Percentiles rank a stretch among this genome's conserved stretches.
These are phyloP conservation scores for Oligia fasciuncula DNA, from an alignment of 2,888 invertebrate species.

Conservation along the genomic window DNA sequence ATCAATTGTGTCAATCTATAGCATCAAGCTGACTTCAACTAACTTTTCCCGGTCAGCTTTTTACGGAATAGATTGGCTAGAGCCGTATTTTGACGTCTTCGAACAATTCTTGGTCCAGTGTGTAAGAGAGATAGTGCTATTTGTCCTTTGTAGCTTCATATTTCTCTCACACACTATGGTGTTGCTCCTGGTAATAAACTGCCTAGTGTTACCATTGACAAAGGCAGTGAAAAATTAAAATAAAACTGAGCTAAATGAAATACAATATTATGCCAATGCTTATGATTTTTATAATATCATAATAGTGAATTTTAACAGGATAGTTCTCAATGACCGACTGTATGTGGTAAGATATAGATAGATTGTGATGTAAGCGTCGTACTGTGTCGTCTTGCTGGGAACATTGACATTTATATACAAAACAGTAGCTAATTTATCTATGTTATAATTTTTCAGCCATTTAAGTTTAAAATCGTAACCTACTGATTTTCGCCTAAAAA, in stretches of 20 bases:
- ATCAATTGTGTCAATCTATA: not conserved
- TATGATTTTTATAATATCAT: not conserved
- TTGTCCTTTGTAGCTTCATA: not conserved
- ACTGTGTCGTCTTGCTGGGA: constrained; percentile 54
- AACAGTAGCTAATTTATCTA: not conserved
- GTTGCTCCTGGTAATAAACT: not conserved
- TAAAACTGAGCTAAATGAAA: not conserved
- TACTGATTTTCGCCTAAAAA: not conserved
- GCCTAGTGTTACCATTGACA: not conserved
- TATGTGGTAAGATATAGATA: constrained; percentile 37
- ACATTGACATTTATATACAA: constrained; percentile 34
- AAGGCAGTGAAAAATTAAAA: not conserved
- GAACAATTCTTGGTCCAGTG: not conserved
- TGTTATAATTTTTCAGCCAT: not conserved
- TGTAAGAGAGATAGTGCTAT: not conserved
- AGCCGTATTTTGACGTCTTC: not conserved
- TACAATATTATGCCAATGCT: not conserved
- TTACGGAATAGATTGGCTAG: not conserved
- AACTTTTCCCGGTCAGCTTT: not conserved
- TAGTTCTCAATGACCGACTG: constrained; percentile 5
- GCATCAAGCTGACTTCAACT: not conserved
- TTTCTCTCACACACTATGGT: not conserved
- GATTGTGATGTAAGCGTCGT: constrained; percentile 47
- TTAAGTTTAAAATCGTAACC: not conserved
- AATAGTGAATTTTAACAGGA: not conserved